Base-by-base conservation (phyloP, 2,113 vertebrate species). In the Tympanuchus pallidicinctus region DNA sequence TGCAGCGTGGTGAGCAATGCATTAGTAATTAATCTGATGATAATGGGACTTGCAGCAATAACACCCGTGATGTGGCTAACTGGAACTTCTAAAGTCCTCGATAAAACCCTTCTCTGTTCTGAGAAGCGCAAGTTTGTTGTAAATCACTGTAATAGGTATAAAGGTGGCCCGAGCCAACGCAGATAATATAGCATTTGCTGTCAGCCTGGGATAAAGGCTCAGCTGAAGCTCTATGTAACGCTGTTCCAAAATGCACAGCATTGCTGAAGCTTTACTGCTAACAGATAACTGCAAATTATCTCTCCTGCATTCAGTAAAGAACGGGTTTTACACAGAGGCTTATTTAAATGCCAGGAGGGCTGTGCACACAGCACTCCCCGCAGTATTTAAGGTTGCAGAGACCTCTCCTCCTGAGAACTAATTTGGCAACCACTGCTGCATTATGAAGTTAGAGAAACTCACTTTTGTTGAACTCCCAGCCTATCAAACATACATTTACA, bases 1-100 rank as follows among this genome's bases (percentile, higher is more conserved):
- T 27, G 61, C 57, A 28, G n/a, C 0, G 0, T 8, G 7, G 63
- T 6, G 25, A 88, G 14, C 0, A 0, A 21, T 3, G 5, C 1
- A 1, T 56, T 11, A 43, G 34, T n/a, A 60, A 83, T 78, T 43
- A 24, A 21, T 30, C 6, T 0, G 32, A 30, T 1, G 0, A 40
- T 28, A 57, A 77, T 0, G 0, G 36, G 36, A 45, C 50, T 9
- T 40, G 45, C 60, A 54, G 30, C 27, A 77, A 10, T 30, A 78
- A 8, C 5, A 27, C 22, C 43, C 32, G 71, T 13, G 15, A 7
- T 43, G 42, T 15, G 17, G 34, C 18, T 43, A 83, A 48, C 14
- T 22, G 42, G 38, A 86, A 4, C 38, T 28, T 65, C n/a, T 20
- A 12, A 3, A 28, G 48, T 10, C 52, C 54, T 57, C 2, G 2